Evolutionary conservation across 2,888 invertebrate genomes (phyloP).

Genomic region (Yponomeuta sedellus): DNA sequence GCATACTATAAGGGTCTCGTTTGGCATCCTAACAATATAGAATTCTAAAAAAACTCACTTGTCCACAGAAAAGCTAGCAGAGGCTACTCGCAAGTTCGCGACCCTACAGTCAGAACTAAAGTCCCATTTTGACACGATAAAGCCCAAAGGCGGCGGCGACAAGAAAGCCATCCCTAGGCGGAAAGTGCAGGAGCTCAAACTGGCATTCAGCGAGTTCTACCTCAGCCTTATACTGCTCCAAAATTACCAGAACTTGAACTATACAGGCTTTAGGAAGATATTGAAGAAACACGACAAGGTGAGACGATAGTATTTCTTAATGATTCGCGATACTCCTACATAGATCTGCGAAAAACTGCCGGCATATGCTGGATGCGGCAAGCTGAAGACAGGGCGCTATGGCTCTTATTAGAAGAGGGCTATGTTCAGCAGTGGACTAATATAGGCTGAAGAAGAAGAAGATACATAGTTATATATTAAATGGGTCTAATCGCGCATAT

Average conservation of each 20-base stretch:
- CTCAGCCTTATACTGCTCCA: conserved; percentile 96
- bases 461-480: too few relatives aligned
- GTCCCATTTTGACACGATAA: conserved; percentile 75
- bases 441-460: too few relatives aligned
- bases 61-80: conserved; percentile 92
- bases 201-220: conserved; percentile 99
- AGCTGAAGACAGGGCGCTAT: too few relatives aligned
- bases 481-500: too few relatives aligned
- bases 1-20: too few relatives aligned
- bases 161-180: conserved; percentile 80
- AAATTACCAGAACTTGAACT: conserved; percentile 98
- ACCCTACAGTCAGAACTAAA: conserved; percentile 92
- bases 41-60: not conserved
- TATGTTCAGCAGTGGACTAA: too few relatives aligned
- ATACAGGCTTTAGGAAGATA: conserved; percentile 99
- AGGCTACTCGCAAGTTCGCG: conserved; percentile 96
- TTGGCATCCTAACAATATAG: too few relatives aligned
- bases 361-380: too few relatives aligned
- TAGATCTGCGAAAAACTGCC: too few relatives aligned
- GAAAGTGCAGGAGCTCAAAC: conserved; percentile 93
- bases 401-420: too few relatives aligned
- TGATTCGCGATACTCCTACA: too few relatives aligned
- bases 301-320: too few relatives aligned
- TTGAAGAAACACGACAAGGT: conserved; percentile 99
- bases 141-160: conserved; percentile 59